Evolutionary conservation across 2,797 vertebrate genomes (phyloP).

Genomic region (Intellagama lesueurii): DNA sequence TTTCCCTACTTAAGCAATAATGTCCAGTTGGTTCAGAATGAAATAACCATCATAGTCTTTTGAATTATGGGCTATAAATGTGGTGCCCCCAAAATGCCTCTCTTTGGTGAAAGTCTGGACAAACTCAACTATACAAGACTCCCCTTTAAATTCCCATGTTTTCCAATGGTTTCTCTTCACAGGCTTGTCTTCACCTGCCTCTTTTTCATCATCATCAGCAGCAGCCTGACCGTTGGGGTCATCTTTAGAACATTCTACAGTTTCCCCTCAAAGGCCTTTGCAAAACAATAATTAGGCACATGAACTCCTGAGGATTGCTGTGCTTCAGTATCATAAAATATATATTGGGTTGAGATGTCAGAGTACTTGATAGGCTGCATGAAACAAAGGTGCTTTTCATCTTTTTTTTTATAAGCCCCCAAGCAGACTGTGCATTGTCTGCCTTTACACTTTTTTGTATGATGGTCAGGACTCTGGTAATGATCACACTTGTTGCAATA

Average conservation of each 20-base stretch:
- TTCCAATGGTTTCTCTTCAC: no score
- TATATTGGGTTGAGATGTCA: neutral
- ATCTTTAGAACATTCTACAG: neutral
- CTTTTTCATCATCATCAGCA: no score
- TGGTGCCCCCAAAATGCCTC: neutral
- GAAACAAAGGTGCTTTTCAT: neutral
- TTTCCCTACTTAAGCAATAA: neutral
- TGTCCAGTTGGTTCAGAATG: neutral
- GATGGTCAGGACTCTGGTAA: no score
- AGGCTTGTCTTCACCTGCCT: neutral
- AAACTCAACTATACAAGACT: neutral
- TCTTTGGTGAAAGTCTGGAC: neutral
- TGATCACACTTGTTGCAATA: no score
- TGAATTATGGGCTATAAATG: neutral
- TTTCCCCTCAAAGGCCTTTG: neutral
- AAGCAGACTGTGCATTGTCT: neutral
- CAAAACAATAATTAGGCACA: neutral
- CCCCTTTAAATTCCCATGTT: neutral
- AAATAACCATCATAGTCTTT: neutral
- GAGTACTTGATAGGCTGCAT: neutral
- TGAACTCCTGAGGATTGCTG: neutral
- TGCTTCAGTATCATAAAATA: neutral
- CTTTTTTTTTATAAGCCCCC: neutral
- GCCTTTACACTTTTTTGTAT: no score
- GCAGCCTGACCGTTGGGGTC: no score